These are phyloP conservation scores for Theristicus caerulescens DNA, from an alignment of 2,113 vertebrate species.

Conservation along the genomic window DNA sequence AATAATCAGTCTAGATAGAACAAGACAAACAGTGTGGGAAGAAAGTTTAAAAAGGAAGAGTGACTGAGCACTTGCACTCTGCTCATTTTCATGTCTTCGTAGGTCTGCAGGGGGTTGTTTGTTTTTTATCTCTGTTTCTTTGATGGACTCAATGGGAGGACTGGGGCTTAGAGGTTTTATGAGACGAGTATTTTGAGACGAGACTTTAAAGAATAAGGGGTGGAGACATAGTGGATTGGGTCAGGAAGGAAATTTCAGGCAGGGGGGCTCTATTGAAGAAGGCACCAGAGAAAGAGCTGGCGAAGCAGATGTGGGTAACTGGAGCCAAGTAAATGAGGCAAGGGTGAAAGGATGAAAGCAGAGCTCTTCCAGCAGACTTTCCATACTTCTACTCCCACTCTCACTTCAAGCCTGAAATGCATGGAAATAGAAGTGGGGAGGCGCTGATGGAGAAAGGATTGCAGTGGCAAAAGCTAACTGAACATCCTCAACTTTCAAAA, in stretches of 20 bases:
- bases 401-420: not conserved
- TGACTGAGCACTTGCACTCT: not conserved
- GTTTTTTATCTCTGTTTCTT: not conserved
- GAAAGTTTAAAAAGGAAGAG: not conserved
- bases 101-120: not conserved
- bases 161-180: not conserved
- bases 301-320: not conserved
- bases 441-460: not conserved
- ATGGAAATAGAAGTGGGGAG: not conserved
- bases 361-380: not conserved
- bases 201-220: not conserved
- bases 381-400: not conserved
- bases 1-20: not conserved
- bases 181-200: not conserved
- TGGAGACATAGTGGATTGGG: not conserved
- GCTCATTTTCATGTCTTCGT: not conserved
- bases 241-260: not conserved
- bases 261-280: not conserved
- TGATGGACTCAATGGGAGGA: not conserved
- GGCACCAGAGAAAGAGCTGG: not conserved
- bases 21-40: not conserved
- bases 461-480: not conserved
- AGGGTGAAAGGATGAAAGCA: not conserved
- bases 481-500: not conserved
- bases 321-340: not conserved